Evolutionary conservation across 30 jellyfish, hydroid and myxozoan species (phyloP).

Genomic region (Aurelia sp.): DNA sequence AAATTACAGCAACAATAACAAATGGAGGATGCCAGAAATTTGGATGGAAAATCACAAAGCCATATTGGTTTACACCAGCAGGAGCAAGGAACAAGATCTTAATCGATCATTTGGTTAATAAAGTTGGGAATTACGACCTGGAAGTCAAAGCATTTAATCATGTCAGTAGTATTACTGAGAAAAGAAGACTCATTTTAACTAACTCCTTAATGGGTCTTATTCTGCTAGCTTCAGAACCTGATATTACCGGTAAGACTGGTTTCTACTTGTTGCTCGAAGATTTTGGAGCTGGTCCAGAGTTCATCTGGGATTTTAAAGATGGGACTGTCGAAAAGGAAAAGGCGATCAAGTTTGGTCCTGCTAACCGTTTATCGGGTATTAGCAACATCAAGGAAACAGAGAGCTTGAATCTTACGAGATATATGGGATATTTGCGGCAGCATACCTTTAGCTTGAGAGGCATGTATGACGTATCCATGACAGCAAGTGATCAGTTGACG

Average conservation of each 20-base stretch:
- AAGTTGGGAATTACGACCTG: conserved; percentile 11
- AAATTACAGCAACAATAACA: conserved; percentile 29
- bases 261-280: conserved; percentile 42
- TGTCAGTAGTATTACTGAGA: not conserved
- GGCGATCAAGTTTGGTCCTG: conserved; percentile 2
- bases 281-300: conserved; percentile 6
- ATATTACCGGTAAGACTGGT: not conserved
- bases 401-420: conserved; percentile 2
- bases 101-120: conserved; percentile 9
- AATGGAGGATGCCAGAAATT: conserved; percentile 47
- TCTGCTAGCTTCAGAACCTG: conserved; percentile 14
- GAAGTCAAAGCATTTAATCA: conserved; percentile 27
- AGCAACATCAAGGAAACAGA: conserved; percentile 4
- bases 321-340: not conserved
- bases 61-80: conserved; percentile 18
- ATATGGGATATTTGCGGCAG: not conserved
- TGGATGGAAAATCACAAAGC: conserved; percentile 20
- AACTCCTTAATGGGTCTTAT: conserved; percentile 27
- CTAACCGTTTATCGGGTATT: conserved; percentile 17
- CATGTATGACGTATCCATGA: conserved; percentile 1
- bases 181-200: not conserved
- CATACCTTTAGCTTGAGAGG: conserved; percentile 16
- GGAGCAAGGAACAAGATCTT: not conserved
- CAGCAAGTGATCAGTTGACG: conserved; percentile 20
- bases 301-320: conserved; percentile 53